Evolutionary conservation across 2,888 invertebrate genomes (phyloP).

Genomic region (Drosophila multiciliata): DNA sequence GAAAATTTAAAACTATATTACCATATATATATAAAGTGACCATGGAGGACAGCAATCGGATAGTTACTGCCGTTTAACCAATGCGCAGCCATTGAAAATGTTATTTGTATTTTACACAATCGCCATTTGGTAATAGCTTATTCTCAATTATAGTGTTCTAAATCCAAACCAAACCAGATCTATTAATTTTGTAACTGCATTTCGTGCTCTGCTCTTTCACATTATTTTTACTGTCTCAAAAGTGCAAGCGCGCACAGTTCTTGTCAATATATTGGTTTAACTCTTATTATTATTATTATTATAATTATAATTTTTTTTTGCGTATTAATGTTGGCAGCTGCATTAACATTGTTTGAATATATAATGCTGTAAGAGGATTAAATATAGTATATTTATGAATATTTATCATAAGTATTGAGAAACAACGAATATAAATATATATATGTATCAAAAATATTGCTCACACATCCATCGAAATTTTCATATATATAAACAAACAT

Average conservation of each 20-base stretch:
- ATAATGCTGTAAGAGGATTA: conserved; percentile 22
- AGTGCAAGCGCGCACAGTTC: conserved; percentile 26
- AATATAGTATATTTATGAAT: conserved; percentile 26
- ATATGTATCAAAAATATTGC: conserved; percentile 1
- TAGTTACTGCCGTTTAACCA: conserved; percentile 10
- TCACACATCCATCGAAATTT: conserved; percentile 2
- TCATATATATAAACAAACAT: neutral
- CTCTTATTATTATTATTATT: conserved; percentile 19
- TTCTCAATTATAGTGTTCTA: conserved; percentile 17
- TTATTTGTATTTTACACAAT: conserved; percentile 28
- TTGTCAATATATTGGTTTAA: conserved; percentile 41
- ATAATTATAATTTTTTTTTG: conserved; percentile 20
- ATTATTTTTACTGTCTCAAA: conserved; percentile 6
- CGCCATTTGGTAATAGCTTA: conserved; percentile 32
- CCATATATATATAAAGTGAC: conserved; percentile 15
- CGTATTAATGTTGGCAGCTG: conserved; percentile 21
- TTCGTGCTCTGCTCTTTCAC: neutral
- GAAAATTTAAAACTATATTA: conserved; percentile 20
- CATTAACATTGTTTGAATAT: conserved; percentile 49
- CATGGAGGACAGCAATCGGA: conserved; percentile 33
- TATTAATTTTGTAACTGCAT: conserved; percentile 10
- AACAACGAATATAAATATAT: conserved; percentile 49
- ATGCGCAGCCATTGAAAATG: conserved; percentile 49
- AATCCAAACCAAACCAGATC: conserved; percentile 18
- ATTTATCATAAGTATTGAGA: conserved; percentile 42